Conservation (phyloP, 2,797 vertebrate genomes). For the Thaleichthys pacificus region DNA sequence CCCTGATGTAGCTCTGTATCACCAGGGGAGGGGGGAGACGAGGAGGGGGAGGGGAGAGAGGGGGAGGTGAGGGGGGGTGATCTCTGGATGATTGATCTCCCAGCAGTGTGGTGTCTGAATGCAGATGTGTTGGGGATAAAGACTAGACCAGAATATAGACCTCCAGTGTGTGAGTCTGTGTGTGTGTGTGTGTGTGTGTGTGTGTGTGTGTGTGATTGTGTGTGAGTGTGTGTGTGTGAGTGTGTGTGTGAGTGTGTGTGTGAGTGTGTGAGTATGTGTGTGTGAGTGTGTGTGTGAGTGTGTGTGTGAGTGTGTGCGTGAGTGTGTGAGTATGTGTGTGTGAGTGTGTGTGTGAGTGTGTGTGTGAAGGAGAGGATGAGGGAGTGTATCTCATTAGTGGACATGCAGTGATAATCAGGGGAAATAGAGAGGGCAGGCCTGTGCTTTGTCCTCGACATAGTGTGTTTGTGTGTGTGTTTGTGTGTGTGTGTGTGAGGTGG, state of each 20-base stretch:
- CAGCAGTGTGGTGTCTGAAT: constrained; percentile 44
- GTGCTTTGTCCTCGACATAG: constrained; percentile 80
- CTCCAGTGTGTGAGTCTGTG: constrained; percentile 27
- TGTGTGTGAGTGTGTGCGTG: too few relatives aligned
- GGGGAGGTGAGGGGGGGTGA: constrained; percentile 29
- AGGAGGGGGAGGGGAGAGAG: constrained; percentile 25
- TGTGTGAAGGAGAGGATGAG: constrained; percentile 7
- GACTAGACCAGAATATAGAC: constrained; percentile 33
- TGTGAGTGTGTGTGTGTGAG: too few relatives aligned
- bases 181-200: background rate
- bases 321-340: background rate
- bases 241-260: background rate
- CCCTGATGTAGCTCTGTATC: constrained; percentile 48
- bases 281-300: background rate
- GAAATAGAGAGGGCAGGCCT: constrained; percentile 85
- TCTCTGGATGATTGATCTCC: constrained; percentile 49
- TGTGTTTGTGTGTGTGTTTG: constrained; percentile 31
- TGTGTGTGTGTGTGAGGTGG: constrained; percentile 28
- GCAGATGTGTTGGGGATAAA: constrained; percentile 44
- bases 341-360: too few relatives aligned
- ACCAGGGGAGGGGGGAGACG: constrained; percentile 43
- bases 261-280: background rate
- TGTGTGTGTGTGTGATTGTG: background rate
- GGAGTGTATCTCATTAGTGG: constrained; percentile 82
- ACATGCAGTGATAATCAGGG: constrained; percentile 89